Evolutionary conservation across 2,888 invertebrate species (phyloP), one percentile per base, ranked within the genome.

Genomic region (Alentia gelatinosa): DNA sequence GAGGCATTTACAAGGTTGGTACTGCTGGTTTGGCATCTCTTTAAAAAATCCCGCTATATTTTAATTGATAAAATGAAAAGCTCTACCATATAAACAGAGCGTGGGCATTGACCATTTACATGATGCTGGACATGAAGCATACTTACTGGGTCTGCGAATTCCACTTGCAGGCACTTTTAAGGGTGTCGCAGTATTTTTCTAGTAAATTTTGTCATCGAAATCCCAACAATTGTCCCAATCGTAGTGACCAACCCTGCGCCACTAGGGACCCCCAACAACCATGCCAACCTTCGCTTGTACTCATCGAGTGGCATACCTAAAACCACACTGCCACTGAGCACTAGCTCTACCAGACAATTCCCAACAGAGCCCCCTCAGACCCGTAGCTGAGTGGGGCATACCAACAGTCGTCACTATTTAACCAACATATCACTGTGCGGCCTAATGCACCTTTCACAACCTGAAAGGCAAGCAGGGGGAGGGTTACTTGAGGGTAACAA

Each of bases 181-280:
- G 37, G 26, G 35, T 19, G 79, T 39, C 79, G 15, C 37, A 23
- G 79, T 26, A 37, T 12, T 15, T n/a, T n/a, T n/a, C 23, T 75
- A 12, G 12, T 79, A 37, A 15, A 15, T 79, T 79, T 79, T 35
- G 1, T n/a, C 74, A 74, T 33, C 74, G 74, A 30, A 74, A 5
- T 35, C 12, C 79, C 79, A 79, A 79, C 79, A 35, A 79, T n/a
- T 74, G 79, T 39, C 79, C 37, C 79, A 79, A 35, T 79, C 79
- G 79, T 79, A 79, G 79, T 79, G 79, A 39, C 39, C 79, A 23
- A 79, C 79, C 79, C 79, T 79, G 79, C 79, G 26, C 79, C 79
- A 79, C 79, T 79, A 79, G 79, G 37, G 79, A 79, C 79, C 12
- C 79, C n/a, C 63, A 23, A 79, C 35, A 19, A 79, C 35, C 79